Conservation (phyloP, 2,888 invertebrate genomes). For the Protodeltote pygarga region DNA sequence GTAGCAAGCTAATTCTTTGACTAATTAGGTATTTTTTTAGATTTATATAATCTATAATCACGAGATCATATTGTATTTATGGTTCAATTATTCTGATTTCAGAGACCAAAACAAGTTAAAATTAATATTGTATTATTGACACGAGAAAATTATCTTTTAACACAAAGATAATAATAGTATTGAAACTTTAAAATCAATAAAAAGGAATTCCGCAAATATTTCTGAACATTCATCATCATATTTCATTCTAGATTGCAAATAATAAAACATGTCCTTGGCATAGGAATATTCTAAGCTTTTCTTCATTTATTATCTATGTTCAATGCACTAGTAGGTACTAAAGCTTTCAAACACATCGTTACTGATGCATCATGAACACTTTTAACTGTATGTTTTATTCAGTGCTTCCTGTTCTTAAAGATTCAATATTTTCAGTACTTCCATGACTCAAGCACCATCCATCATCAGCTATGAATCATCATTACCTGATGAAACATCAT, state of each 20-base stretch:
- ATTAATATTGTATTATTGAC: too few species aligned
- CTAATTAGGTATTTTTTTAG: too few species aligned
- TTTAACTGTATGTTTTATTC: slow-evolving; percentile 4
- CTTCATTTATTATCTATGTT: neutral
- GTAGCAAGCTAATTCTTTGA: too few species aligned
- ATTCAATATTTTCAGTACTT: slow-evolving; percentile 24
- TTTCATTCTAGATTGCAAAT: neutral
- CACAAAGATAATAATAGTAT: too few species aligned
- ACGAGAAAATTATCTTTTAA: too few species aligned
- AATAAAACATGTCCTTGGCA: slow-evolving; percentile 5
- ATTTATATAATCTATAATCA: too few species aligned
- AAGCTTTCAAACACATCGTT: slow-evolving; percentile 1
- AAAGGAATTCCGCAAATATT: too few species aligned
- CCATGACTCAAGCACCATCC: slow-evolving; percentile 12
- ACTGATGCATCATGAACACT: slow-evolving; percentile 22
- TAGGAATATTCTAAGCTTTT: slow-evolving; percentile 1
- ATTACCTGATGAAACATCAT: too few species aligned
- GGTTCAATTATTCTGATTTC: too few species aligned
- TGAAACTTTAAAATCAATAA: too few species aligned
- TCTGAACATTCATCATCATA: neutral
- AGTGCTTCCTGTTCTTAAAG: slow-evolving; percentile 19
- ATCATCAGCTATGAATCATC: slow-evolving; percentile 33
- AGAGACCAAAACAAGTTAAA: too few species aligned
- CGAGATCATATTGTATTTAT: too few species aligned
- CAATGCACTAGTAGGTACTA: neutral